Evolutionary conservation across 2,888 invertebrate genomes (phyloP), one percentile per base, ranked within the genome.

Genomic region (Lagria hirta): DNA sequence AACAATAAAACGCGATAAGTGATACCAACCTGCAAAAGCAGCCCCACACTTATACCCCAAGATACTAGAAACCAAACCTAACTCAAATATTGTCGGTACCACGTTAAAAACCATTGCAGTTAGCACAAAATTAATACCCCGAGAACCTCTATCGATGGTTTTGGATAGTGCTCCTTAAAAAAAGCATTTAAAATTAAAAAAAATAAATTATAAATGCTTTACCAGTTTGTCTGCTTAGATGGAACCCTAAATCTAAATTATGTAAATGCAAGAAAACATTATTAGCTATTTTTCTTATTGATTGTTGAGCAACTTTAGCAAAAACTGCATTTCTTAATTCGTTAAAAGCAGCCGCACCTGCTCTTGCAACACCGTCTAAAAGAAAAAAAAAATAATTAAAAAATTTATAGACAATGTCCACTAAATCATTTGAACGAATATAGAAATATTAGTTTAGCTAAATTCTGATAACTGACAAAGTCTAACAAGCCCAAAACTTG

Each of bases 271-370:
- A 74, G 72, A 99, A 99, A 17, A 99, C 96, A 70, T 94, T 94
- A 68, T 84, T 86, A 1, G 98, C 95, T 45, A 99, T 88, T 71
- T 83, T 83, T 32, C 98, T 77, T 54, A 99, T 96, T 10, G 98
- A 98, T 72, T 92, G 88, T 67, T 99, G 98, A 0, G 99, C 96
- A 3, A 99, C 99, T 68, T 84, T 87, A 1, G 96, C 96, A 75
- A 99, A 99, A 27, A 99, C 94, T 1, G 98, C 98, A 75, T 98
- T 99, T 18, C 98, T 76, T 10, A 99, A 71, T 75, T 99, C 99
- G 73, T 96, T 98, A 71, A 98, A 93, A 12, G 88, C 88, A 0
- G 94, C 85, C 2, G 97, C 86, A 29, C 92, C 86, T 2, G 87
- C 87, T 54, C 98, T 80, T 1, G 97, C 96, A 46, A 92, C 73